These are phyloP conservation scores for Oophaga sylvatica DNA, from an alignment of 2,797 vertebrate genomes.

Conservation along the genomic window DNA sequence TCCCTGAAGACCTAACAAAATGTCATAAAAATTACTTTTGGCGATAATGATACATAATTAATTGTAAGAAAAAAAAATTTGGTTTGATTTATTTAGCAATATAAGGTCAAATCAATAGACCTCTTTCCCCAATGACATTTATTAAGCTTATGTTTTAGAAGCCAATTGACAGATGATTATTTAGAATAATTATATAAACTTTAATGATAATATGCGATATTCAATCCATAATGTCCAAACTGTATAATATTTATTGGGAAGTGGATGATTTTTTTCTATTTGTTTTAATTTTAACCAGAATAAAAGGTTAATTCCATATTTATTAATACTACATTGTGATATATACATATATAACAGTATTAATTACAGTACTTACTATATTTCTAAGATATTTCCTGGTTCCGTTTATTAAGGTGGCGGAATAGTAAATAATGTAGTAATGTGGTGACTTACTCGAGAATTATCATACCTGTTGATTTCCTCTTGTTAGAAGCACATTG, in stretches of 20 bases:
- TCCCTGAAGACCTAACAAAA: slow-evolving; percentile 84
- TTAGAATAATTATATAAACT: slow-evolving; percentile 32
- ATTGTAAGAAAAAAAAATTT: slow-evolving; percentile 82
- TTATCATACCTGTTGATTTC: too few relatives aligned
- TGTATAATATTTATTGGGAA: neutral
- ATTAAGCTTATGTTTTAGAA: slow-evolving; percentile 56
- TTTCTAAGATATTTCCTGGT: neutral
- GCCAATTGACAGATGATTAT: slow-evolving; percentile 40
- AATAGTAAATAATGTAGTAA: neutral
- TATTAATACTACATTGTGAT: neutral
- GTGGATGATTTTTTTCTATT: neutral
- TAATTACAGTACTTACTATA: neutral
- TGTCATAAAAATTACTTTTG: slow-evolving; percentile 92
- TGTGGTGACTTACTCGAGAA: too few relatives aligned
- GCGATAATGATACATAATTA: slow-evolving; percentile 84
- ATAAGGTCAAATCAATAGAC: slow-evolving; percentile 85
- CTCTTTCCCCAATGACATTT: slow-evolving; percentile 68
- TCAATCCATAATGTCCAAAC: neutral
- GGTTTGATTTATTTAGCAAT: slow-evolving; percentile 78
- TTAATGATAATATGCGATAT: neutral
- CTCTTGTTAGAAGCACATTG: too few relatives aligned
- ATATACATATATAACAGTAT: neutral
- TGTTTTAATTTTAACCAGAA: neutral
- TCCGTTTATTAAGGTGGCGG: neutral
- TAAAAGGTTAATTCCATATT: neutral